Conservation (phyloP, 2,888 invertebrate genomes). For the Eristalinus sepulchralis region DNA sequence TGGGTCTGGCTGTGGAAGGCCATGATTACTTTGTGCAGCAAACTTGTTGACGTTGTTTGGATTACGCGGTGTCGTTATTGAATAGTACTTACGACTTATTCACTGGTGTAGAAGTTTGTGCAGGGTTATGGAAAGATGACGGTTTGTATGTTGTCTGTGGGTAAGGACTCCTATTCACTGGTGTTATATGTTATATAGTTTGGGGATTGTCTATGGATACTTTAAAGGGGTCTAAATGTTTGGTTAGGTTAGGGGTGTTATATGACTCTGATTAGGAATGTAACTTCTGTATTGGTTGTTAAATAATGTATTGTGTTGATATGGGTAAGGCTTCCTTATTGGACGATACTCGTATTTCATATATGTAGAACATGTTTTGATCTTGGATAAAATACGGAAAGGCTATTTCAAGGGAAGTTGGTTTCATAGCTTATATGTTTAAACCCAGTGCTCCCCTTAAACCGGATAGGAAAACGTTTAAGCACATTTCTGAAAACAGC, state of each 20-base stretch:
- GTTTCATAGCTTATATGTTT: constrained; percentile 63
- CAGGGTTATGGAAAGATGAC: background rate
- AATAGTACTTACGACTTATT: too few relatives aligned
- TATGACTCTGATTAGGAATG: background rate
- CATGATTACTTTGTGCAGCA: background rate
- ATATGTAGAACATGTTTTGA: constrained; percentile 42
- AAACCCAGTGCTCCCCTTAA: constrained; percentile 62
- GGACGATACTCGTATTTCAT: background rate
- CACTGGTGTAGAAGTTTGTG: background rate
- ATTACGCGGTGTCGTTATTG: background rate
- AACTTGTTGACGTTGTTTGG: background rate
- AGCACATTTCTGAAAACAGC: constrained; percentile 59
- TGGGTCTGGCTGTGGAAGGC: background rate
- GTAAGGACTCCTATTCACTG: too few relatives aligned
- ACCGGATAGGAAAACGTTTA: constrained; percentile 58
- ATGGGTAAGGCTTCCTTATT: background rate
- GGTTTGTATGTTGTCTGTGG: too few relatives aligned
- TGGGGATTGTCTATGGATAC: background rate
- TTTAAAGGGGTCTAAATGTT: background rate
- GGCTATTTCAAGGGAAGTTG: constrained; percentile 48
- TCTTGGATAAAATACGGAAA: constrained; percentile 55
- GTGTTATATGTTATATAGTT: background rate
- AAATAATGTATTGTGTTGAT: background rate
- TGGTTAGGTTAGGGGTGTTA: background rate
- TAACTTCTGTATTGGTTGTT: background rate